Conservation (phyloP, 2,113 vertebrate genomes). For the Lepisosteus oculatus region DNA sequence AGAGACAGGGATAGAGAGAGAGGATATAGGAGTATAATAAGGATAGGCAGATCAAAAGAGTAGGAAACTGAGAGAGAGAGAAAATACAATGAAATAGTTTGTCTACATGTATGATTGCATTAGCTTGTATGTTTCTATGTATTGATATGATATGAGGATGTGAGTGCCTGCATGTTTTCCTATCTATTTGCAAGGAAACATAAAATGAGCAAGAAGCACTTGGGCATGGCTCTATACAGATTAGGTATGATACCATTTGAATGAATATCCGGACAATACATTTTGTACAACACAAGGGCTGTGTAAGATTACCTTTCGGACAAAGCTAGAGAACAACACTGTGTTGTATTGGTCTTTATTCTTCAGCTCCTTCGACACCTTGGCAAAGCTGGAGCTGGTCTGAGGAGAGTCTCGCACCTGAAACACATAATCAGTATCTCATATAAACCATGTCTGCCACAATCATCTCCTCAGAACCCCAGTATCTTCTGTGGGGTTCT, state of each 20-base stretch:
- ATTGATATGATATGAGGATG: no score
- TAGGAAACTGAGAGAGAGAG: neutral
- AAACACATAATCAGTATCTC: neutral
- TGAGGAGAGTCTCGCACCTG: conserved; percentile 75
- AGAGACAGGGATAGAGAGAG: conserved; percentile 7
- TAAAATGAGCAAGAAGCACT: no score
- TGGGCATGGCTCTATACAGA: no score
- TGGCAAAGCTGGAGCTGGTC: conserved; percentile 63
- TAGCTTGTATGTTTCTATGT: no score
- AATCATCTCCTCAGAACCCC: neutral
- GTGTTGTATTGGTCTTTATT: conserved; percentile 67
- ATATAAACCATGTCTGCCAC: neutral
- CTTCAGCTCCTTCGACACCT: conserved; percentile 65
- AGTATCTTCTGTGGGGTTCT: no score
- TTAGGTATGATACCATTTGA: no score
- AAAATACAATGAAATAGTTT: neutral
- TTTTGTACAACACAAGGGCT: neutral
- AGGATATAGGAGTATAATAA: neutral
- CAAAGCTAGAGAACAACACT: conserved; percentile 82
- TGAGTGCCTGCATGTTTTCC: neutral
- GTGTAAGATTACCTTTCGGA: conserved; percentile 76
- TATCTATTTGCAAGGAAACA: conserved; percentile 1
- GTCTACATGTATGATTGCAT: no score
- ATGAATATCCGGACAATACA: neutral
- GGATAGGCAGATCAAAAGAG: neutral